These are phyloP conservation scores for Bradypodion pumilum DNA, from an alignment of 2,797 vertebrate genomes.

Conservation along the genomic window DNA sequence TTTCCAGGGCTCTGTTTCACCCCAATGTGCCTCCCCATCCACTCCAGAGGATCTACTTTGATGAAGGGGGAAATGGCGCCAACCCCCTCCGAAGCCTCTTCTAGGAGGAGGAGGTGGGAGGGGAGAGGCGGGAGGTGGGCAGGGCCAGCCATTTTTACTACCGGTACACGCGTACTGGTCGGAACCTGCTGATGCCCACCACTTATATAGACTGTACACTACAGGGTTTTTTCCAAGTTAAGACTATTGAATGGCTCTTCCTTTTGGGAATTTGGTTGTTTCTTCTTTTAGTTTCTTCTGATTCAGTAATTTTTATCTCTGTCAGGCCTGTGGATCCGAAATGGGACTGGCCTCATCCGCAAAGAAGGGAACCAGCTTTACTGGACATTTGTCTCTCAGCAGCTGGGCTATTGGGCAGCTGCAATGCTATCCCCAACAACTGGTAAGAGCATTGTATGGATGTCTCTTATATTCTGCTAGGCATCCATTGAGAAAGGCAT, in stretches of 20 bases:
- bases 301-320: not conserved
- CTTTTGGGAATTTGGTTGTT: not conserved
- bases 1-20: too few relatives aligned
- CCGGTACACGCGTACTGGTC: too few relatives aligned
- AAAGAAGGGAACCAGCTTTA: conserved; percentile 89
- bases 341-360: conserved; percentile 91
- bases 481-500: not conserved
- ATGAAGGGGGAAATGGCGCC: too few relatives aligned
- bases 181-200: too few relatives aligned
- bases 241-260: not conserved
- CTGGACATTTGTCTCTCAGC: conserved; percentile 89
- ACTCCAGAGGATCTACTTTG: too few relatives aligned
- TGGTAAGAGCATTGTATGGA: conserved; percentile 60
- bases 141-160: too few relatives aligned
- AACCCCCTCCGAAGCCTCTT: too few relatives aligned
- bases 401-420: conserved; percentile 94
- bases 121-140: too few relatives aligned
- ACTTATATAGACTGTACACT: not conserved
- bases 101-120: too few relatives aligned
- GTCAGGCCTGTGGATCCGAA: conserved; percentile 91
- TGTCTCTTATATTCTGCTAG: not conserved
- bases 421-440: conserved; percentile 87
- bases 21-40: too few relatives aligned
- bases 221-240: not conserved
- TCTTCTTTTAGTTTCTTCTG: not conserved